Percentiles rank a stretch among this genome's conserved stretches.
phyloP scores from a whole-genome alignment of 2,797 vertebrate species.

The Diplodus puntazzo region DNA sequence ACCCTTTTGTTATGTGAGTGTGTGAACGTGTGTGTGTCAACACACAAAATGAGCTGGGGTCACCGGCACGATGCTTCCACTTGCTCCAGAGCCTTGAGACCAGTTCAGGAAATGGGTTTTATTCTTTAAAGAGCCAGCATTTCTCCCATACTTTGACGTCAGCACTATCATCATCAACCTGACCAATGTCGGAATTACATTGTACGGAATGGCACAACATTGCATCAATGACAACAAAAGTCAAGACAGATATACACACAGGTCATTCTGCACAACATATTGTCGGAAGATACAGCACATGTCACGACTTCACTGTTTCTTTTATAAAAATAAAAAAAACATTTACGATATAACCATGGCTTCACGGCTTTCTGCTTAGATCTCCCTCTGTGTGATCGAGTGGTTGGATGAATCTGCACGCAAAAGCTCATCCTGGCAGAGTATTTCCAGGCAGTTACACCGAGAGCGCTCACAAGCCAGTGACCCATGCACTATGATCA shows the following conservation, averaged over 20 bases:
- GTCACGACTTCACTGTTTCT: slow-evolving; percentile 50
- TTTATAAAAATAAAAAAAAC: slow-evolving; percentile 68
- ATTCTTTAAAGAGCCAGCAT: slow-evolving; percentile 59
- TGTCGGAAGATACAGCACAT: slow-evolving; percentile 61
- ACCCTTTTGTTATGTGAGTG: slow-evolving; percentile 10
- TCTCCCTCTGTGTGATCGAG: slow-evolving; percentile 27
- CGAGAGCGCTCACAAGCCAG: slow-evolving; percentile 31
- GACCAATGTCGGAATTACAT: slow-evolving; percentile 21
- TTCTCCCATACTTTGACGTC: slow-evolving; percentile 34
- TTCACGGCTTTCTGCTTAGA: slow-evolving; percentile 33
- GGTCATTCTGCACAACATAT: slow-evolving; percentile 56
- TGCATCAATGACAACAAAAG: slow-evolving; percentile 62
- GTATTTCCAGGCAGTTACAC: slow-evolving; percentile 57
- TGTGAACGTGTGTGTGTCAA: background rate
- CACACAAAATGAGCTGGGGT: background rate
- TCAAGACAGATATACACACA: slow-evolving; percentile 64
- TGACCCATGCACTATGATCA: slow-evolving; percentile 56
- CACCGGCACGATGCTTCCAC: slow-evolving; percentile 6
- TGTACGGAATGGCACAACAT: slow-evolving; percentile 66
- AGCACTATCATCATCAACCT: slow-evolving; percentile 22
- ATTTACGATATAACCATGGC: slow-evolving; percentile 55
- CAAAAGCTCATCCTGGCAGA: slow-evolving; percentile 59
- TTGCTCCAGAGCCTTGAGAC: slow-evolving; percentile 45
- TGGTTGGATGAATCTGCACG: slow-evolving; percentile 44
- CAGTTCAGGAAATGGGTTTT: slow-evolving; percentile 64